Percentiles rank a stretch among this genome's conserved stretches.
phyloP scores from a whole-genome alignment of 2,113 vertebrate genomes.

The Cyanistes caeruleus region DNA sequence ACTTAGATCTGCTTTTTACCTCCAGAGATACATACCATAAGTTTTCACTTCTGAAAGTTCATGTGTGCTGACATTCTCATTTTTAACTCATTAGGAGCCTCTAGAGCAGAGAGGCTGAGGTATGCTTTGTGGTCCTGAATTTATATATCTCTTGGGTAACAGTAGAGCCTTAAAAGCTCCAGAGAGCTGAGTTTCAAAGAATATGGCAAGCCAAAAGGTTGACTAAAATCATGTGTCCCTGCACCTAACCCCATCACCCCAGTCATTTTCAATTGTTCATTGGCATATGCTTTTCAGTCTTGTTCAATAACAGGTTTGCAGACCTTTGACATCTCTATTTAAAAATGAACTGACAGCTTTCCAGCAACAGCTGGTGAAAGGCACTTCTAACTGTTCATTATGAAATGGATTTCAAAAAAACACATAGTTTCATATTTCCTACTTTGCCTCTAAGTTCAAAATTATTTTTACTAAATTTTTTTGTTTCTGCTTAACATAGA shows the following conservation, averaged over 20 bases:
- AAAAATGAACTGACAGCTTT: conserved; percentile 31
- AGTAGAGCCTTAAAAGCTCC: not conserved
- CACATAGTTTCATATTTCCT: not conserved
- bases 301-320: conserved; percentile 48
- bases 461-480: not conserved
- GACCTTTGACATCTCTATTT: conserved; percentile 59
- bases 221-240: conserved; percentile 47
- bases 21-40: not conserved
- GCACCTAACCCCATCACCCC: conserved; percentile 28
- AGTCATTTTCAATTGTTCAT: conserved; percentile 27
- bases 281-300: conserved; percentile 30
- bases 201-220: conserved; percentile 34
- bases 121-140: not conserved
- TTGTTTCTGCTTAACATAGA: not conserved
- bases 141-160: not conserved
- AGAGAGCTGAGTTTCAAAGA: conserved; percentile 41
- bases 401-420: not conserved
- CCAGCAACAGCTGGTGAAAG: conserved; percentile 24
- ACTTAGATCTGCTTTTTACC: not conserved
- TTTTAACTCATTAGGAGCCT: conserved; percentile 11
- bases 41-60: conserved; percentile 33
- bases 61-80: not conserved
- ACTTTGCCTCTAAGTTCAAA: not conserved
- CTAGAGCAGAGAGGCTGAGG: not conserved
- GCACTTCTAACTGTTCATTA: conserved; percentile 2